These are phyloP conservation scores for Drosophila anomelani DNA, from an alignment of 2,888 invertebrate genomes.

Conservation along the genomic window DNA sequence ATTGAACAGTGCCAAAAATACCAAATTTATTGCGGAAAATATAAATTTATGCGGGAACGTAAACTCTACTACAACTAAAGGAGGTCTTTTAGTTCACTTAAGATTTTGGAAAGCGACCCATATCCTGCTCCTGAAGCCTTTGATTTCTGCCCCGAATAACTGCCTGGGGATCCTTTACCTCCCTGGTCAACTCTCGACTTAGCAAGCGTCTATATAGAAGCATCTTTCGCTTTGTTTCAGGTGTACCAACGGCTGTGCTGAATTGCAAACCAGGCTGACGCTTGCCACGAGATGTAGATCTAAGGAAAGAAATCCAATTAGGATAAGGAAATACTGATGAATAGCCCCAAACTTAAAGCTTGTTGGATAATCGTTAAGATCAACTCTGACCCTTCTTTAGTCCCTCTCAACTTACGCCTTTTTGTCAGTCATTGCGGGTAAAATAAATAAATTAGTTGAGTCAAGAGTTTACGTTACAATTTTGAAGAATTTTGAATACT, in stretches of 20 bases:
- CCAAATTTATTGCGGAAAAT: neutral
- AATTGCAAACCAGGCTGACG: constrained; percentile 45
- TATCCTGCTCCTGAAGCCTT: constrained; percentile 5
- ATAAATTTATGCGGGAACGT: neutral
- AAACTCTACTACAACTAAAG: constrained; percentile 20
- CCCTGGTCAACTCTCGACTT: constrained; percentile 40
- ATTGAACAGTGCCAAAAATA: neutral
- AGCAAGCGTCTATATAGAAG: constrained; percentile 55
- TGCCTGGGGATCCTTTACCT: constrained; percentile 26
- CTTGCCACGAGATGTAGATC: constrained; percentile 3
- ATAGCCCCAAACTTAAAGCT: neutral
- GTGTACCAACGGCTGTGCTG: constrained; percentile 54
- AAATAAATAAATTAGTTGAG: neutral
- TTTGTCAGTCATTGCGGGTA: constrained; percentile 8
- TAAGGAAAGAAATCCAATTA: neutral
- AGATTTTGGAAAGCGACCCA: constrained; percentile 24
- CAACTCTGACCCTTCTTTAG: neutral
- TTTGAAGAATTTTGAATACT: constrained; percentile 19
- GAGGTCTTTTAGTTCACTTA: neutral
- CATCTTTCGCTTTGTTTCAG: constrained; percentile 60
- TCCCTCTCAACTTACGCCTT: constrained; percentile 26
- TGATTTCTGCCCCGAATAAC: constrained; percentile 3
- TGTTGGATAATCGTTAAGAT: too few species aligned
- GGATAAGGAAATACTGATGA: neutral
- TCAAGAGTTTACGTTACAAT: constrained; percentile 24